phyloP scores from a whole-genome alignment of 1,140 invertebrate species.

The Cardiocondyla obscurior region DNA sequence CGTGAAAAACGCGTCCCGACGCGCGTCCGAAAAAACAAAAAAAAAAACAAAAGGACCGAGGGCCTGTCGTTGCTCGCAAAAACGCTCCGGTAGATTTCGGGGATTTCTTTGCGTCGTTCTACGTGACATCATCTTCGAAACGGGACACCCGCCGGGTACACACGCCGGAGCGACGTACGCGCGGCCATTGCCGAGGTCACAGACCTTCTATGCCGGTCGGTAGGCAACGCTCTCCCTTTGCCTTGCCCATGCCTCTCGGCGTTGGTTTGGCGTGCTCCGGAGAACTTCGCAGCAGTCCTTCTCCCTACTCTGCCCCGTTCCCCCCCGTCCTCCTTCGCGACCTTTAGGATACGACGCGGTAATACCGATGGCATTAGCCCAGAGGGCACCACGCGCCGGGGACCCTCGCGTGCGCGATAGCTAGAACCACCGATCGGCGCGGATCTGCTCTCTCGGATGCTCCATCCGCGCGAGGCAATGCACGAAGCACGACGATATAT shows the following conservation, averaged over 20 bases:
- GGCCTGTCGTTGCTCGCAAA: too few relatives aligned
- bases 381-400: constrained; percentile 12
- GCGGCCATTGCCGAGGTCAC: constrained; percentile 80
- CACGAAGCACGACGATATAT: neutral
- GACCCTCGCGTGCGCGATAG: neutral
- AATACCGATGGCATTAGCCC: constrained; percentile 48
- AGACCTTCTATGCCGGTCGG: constrained; percentile 81
- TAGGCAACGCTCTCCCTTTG: constrained; percentile 75
- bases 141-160: constrained; percentile 51
- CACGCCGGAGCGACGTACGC: constrained; percentile 38
- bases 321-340: constrained; percentile 28
- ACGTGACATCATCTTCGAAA: constrained; percentile 77
- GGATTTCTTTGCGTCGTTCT: neutral
- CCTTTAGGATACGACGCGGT: constrained; percentile 70
- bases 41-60: too few relatives aligned
- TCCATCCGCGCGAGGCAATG: neutral
- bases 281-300: constrained; percentile 56
- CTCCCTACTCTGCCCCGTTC: constrained; percentile 37
- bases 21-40: too few relatives aligned
- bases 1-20: too few relatives aligned
- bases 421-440: neutral
- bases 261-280: constrained; percentile 59
- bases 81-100: too few relatives aligned
- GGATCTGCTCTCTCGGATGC: neutral
- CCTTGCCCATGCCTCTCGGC: constrained; percentile 62